Evolutionary conservation across 2,113 vertebrate species (phyloP).

Genomic region (Sinosuthora webbiana): DNA sequence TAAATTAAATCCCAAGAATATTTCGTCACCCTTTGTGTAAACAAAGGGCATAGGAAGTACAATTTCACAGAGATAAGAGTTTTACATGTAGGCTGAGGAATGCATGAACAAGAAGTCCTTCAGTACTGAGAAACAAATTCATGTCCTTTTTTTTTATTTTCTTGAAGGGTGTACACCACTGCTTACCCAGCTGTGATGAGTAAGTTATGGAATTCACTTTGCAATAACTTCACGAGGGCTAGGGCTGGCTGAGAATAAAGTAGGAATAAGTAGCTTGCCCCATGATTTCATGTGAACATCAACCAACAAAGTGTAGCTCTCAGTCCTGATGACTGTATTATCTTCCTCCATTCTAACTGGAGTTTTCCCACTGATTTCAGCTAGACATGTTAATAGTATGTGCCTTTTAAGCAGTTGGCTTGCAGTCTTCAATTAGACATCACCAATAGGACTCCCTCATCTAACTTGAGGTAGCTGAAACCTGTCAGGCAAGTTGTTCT

Average conservation of each 20-base stretch:
- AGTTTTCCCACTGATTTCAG: conserved; percentile 11
- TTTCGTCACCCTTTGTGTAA: background rate
- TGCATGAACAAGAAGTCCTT: background rate
- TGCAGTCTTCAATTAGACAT: background rate
- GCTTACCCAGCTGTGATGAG: background rate
- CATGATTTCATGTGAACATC: background rate
- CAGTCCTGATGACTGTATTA: background rate
- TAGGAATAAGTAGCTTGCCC: background rate
- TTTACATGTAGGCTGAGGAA: background rate
- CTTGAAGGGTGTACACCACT: fast-evolving
- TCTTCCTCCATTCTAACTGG: background rate
- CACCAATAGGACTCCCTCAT: background rate
- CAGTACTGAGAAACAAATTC: background rate
- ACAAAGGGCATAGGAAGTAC: conserved; percentile 24
- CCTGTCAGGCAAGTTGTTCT: background rate
- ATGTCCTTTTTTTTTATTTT: background rate
- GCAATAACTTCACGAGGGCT: background rate
- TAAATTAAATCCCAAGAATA: background rate
- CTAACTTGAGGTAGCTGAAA: background rate
- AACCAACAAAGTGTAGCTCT: background rate
- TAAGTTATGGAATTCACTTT: background rate
- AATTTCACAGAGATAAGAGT: conserved; percentile 40
- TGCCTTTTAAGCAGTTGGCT: background rate
- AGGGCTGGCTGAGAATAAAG: background rate
- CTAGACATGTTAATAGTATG: background rate